phyloP scores from a whole-genome alignment of 2,113 vertebrate species.

The Pluvialis apricaria region DNA sequence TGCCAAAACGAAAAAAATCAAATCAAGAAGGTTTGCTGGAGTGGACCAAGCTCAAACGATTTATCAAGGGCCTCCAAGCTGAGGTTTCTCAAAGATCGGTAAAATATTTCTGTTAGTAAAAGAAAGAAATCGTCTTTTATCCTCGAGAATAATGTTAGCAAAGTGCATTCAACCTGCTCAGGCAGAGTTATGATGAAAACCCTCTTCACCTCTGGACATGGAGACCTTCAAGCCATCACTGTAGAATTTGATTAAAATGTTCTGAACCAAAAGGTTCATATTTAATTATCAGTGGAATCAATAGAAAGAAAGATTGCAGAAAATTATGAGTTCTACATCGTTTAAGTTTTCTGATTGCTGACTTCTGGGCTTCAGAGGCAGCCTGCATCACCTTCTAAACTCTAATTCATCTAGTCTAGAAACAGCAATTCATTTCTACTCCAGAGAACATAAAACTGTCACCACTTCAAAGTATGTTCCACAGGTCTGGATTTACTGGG shows the following conservation, averaged over 20 bases:
- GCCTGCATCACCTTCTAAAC: not conserved
- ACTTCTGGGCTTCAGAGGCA: slow-evolving; percentile 1
- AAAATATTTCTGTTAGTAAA: not conserved
- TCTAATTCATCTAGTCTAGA: not conserved
- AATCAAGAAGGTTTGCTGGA: not conserved
- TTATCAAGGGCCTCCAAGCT: not conserved
- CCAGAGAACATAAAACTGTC: not conserved
- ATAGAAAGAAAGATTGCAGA: not conserved
- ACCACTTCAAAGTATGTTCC: not conserved
- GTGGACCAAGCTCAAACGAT: not conserved
- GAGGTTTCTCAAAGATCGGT: not conserved
- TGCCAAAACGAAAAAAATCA: not conserved
- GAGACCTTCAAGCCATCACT: not conserved
- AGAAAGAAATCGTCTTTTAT: not conserved
- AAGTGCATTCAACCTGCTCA: not conserved
- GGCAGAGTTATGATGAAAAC: not conserved
- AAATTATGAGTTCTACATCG: slow-evolving; percentile 5
- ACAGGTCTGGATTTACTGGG: not conserved
- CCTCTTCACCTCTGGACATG: not conserved
- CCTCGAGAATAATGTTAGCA: not conserved
- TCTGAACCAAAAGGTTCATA: not conserved
- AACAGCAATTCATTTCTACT: not conserved
- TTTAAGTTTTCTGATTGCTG: slow-evolving; percentile 3
- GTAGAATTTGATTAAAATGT: not conserved
- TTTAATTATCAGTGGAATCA: slow-evolving; percentile 24